Percentiles rank a stretch among this genome's conserved stretches.
phyloP scores from a whole-genome alignment of 1,140 invertebrate species.

The Aphaenogaster floridana region DNA sequence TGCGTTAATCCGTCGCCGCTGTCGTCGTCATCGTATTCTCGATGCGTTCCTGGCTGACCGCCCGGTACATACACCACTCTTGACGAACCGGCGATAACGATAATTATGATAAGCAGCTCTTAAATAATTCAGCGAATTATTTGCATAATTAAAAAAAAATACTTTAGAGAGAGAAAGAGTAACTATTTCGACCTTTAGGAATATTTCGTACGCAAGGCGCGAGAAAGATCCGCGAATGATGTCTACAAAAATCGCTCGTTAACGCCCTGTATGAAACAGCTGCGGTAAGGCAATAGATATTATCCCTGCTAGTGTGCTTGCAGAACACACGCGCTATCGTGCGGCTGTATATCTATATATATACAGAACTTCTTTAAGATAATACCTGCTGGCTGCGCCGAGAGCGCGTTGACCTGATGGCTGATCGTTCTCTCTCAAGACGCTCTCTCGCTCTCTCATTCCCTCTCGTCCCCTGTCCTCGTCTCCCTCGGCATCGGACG shows the following conservation, averaged over 20 bases:
- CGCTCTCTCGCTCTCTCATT: constrained; percentile 50
- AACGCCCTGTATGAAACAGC: constrained; percentile 1
- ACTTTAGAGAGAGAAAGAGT: background rate
- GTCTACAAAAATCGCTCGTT: background rate
- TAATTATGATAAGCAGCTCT: background rate
- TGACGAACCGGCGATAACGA: background rate
- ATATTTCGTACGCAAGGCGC: background rate
- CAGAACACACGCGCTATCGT: constrained; percentile 5
- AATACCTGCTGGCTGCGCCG: constrained; percentile 67
- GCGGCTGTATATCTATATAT: background rate
- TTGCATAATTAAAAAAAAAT: background rate
- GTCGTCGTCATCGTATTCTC: constrained; percentile 23
- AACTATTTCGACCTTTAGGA: background rate
- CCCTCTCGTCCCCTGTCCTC: background rate
- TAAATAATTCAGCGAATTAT: background rate
- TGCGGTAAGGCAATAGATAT: constrained; percentile 23
- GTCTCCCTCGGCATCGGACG: constrained; percentile 31
- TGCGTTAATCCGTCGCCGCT: constrained; percentile 1
- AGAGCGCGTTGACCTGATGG: constrained; percentile 77
- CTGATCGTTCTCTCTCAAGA: constrained; percentile 59
- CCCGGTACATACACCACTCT: constrained; percentile 5
- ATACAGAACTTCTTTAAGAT: constrained; percentile 70
- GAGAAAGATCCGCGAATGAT: background rate
- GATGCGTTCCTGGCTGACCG: constrained; percentile 17
- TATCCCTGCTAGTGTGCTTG: background rate